These are phyloP conservation scores for Morone chrysops DNA, from an alignment of 2,113 vertebrate genomes.

Conservation along the genomic window DNA sequence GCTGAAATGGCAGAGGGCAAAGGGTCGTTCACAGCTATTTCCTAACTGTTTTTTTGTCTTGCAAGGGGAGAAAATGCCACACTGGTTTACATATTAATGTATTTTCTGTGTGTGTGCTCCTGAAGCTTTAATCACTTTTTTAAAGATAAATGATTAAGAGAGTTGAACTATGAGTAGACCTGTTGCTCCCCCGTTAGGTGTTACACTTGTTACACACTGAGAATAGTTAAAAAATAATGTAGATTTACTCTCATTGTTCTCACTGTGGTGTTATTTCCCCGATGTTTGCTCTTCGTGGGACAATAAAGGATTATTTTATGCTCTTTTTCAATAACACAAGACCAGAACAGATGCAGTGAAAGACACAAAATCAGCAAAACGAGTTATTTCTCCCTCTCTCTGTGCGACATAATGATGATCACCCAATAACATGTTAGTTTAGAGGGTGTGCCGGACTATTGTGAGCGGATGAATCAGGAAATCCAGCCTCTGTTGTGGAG, in stretches of 20 bases:
- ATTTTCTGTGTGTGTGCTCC: background rate
- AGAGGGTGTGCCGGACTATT: slow-evolving; percentile 35
- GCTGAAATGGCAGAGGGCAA: slow-evolving; percentile 81
- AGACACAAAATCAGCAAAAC: background rate
- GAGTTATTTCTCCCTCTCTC: background rate
- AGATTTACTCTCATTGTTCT: background rate
- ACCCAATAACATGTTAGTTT: slow-evolving; percentile 17
- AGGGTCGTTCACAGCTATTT: slow-evolving; percentile 77
- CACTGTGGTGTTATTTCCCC: too few relatives aligned
- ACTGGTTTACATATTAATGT: slow-evolving; percentile 13
- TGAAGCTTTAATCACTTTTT: slow-evolving; percentile 7
- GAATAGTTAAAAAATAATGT: too few relatives aligned
- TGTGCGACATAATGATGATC: background rate
- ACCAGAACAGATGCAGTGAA: background rate
- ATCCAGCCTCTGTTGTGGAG: slow-evolving; percentile 1
- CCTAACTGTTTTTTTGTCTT: slow-evolving; percentile 45
- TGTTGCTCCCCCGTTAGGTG: slow-evolving; percentile 63
- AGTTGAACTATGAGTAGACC: slow-evolving; percentile 49
- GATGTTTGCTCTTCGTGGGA: too few relatives aligned
- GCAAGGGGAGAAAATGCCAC: background rate
- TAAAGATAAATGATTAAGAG: slow-evolving; percentile 4
- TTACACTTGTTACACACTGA: slow-evolving; percentile 25
- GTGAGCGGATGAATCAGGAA: slow-evolving; percentile 8
- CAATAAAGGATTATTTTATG: background rate
- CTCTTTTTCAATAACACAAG: background rate